phyloP scores from a whole-genome alignment of 1,140 invertebrate genomes.

The Drosophila pectinifera region DNA sequence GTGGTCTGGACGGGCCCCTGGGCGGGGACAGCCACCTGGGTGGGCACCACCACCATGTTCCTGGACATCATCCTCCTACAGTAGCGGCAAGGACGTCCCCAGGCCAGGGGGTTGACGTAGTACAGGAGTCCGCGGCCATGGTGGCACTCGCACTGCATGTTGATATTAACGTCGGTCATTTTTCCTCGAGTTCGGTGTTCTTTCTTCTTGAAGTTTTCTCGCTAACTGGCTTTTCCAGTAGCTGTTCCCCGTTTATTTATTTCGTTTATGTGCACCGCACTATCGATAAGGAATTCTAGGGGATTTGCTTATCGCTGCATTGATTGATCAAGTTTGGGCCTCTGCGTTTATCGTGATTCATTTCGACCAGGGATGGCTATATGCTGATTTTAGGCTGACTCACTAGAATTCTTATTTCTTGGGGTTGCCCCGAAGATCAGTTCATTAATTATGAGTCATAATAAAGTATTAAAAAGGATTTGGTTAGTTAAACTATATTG shows the following conservation, averaged over 20 bases:
- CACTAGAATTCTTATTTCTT: background rate
- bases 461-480: too few relatives aligned
- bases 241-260: background rate
- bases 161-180: conserved; percentile 28
- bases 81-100: conserved; percentile 55
- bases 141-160: conserved; percentile 60
- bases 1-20: conserved; percentile 26
- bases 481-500: too few relatives aligned
- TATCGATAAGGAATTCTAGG: conserved; percentile 1
- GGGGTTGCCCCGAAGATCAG: conserved; percentile 1
- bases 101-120: conserved; percentile 37
- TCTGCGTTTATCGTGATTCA: background rate
- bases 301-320: conserved; percentile 2
- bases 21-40: background rate
- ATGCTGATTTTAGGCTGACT: background rate
- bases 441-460: conserved; percentile 3
- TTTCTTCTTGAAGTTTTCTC: conserved; percentile 1
- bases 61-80: conserved; percentile 61
- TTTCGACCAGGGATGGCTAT: conserved; percentile 1
- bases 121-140: conserved; percentile 49
- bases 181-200: conserved; percentile 9
- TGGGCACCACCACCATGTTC: conserved; percentile 6
- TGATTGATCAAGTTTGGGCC: conserved; percentile 6
- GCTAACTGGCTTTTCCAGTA: conserved; percentile 10
- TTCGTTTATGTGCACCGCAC: background rate